phyloP scores from a whole-genome alignment of 1,140 invertebrate species.

The Choristoneura fumiferana region DNA sequence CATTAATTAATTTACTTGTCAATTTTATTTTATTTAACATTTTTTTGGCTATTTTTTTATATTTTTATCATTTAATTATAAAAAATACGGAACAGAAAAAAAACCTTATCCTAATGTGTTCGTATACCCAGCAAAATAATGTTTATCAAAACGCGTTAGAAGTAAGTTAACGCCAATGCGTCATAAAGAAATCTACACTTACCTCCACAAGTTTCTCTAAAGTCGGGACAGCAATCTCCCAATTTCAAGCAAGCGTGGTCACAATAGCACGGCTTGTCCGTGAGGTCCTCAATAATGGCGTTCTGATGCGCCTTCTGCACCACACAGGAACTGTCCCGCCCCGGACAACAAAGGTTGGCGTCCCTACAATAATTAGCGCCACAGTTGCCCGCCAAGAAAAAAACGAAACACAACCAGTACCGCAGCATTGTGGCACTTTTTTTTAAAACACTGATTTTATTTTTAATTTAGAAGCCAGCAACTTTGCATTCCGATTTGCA shows the following conservation, averaged over 20 bases:
- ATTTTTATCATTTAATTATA: no score
- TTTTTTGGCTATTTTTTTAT: no score
- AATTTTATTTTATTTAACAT: no score
- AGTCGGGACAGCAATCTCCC: constrained; percentile 91
- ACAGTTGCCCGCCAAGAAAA: constrained; percentile 56
- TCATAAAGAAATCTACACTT: constrained; percentile 29
- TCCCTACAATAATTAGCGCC: constrained; percentile 83
- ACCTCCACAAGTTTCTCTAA: constrained; percentile 92
- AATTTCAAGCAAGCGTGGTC: constrained; percentile 93
- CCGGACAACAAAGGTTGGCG: constrained; percentile 87
- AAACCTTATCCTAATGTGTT: no score
- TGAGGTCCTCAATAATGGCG: constrained; percentile 88
- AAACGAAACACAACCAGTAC: constrained; percentile 56
- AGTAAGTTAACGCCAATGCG: neutral
- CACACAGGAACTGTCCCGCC: constrained; percentile 91
- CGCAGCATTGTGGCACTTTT: constrained; percentile 51
- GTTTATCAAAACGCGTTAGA: no score
- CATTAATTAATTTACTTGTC: no score
- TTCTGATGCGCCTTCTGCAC: constrained; percentile 91
- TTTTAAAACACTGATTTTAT: constrained; percentile 17
- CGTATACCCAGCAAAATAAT: no score
- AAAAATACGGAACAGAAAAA: no score
- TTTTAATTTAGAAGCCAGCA: constrained; percentile 2
- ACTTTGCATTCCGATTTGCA: constrained; percentile 16
- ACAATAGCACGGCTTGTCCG: constrained; percentile 92